Evolutionary conservation across 2,888 invertebrate genomes (phyloP), one percentile per base, ranked within the genome.

Genomic region (Heliconius ismenius): DNA sequence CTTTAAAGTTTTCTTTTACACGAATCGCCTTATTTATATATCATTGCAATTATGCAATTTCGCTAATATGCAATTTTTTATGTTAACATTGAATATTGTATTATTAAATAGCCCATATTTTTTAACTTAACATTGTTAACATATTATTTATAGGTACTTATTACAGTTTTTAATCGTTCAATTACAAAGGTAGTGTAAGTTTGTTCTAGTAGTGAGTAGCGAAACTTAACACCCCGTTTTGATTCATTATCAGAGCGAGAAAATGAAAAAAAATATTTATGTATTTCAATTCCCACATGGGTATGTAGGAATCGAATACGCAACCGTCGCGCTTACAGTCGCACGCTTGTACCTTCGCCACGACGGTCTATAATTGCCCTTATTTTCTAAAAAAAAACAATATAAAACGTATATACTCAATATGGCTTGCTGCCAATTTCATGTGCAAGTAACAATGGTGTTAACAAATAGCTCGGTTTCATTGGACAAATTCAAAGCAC

Each of bases 401-500:
- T 70, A 58, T 60, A 39, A 21, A 72, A 39, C 28, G 11, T 36
- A 36, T 65, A 70, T 64, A 32, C 54, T 72, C 54, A 76, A 65
- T 60, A 21, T 76, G 76, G 76, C 76, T 58, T 58, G 64, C 18
- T 72, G 76, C 76, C 76, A 76, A 72, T 76, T 75, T 75, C 26
- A 49, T 65, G 72, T 76, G 64, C 65, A 39, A 65, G 72, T 76
- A 76, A 76, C 76, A 76, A 73, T 65, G 36, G 72, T 76, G 76
- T 76, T 65, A 76, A 76, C 72, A 76, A 72, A 76, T 76, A 72
- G 64, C 72, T 73, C 39, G 76, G 76, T 76, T 76, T 72, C 72
- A 76, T 54, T 75, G 65, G 67, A 77, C 75, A 72, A 75, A 77
- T 72, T 75, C 70, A 72, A 77, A 77, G 72, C 72, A 60, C 77